Evolutionary conservation across 1,140 invertebrate genomes (phyloP).

Genomic region (Penaeus indicus): DNA sequence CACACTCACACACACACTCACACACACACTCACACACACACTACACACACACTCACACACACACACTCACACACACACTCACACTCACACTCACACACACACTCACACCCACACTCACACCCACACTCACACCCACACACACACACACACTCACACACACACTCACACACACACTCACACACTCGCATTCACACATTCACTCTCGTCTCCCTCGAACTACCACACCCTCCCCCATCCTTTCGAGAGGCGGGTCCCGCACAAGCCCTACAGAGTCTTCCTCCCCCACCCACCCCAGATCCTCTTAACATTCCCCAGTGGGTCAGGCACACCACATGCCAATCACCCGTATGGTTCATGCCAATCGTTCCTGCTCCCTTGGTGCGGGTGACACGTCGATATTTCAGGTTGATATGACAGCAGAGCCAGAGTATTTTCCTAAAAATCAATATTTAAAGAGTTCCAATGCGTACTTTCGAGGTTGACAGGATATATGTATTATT

Average conservation of each 20-base stretch:
- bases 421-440: too few relatives aligned
- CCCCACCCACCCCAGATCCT: too few relatives aligned
- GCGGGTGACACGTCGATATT: too few relatives aligned
- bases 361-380: too few relatives aligned
- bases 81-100: not conserved
- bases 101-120: not conserved
- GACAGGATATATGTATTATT: too few relatives aligned
- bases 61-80: not conserved
- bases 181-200: not conserved
- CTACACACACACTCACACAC: not conserved
- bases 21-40: too few relatives aligned
- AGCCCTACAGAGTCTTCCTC: not conserved
- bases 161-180: conserved; percentile 12
- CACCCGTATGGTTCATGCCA: too few relatives aligned
- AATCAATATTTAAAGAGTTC: too few relatives aligned
- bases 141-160: conserved; percentile 1
- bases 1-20: not conserved
- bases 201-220: not conserved
- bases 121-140: not conserved
- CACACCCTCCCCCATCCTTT: not conserved
- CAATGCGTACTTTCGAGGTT: too few relatives aligned
- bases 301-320: too few relatives aligned
- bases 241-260: not conserved
- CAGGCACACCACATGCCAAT: too few relatives aligned
- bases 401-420: too few relatives aligned